These are phyloP conservation scores for Drosophila dives DNA, from an alignment of 2,888 invertebrate species.

Conservation along the genomic window DNA sequence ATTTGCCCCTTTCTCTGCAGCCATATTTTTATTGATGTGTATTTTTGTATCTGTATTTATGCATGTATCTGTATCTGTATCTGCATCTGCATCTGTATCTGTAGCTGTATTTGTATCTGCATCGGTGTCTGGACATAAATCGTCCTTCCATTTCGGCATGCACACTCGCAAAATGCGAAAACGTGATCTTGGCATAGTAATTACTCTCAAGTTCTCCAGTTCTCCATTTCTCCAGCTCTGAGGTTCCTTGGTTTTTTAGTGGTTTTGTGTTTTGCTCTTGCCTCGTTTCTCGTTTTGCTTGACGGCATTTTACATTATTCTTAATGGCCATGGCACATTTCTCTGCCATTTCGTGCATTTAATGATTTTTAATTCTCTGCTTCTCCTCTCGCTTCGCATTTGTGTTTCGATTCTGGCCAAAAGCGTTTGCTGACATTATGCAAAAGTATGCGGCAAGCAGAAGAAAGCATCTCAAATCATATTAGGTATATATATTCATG, in stretches of 20 bases:
- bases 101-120: slow-evolving; percentile 5
- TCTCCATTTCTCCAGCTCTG: slow-evolving; percentile 10
- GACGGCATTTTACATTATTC: slow-evolving; percentile 56
- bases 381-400: slow-evolving; percentile 27
- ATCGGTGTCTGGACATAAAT: slow-evolving; percentile 56
- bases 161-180: slow-evolving; percentile 75
- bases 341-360: slow-evolving; percentile 79
- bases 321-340: slow-evolving; percentile 79
- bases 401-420: slow-evolving; percentile 19
- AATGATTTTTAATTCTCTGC: slow-evolving; percentile 65
- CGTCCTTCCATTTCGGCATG: slow-evolving; percentile 77
- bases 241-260: slow-evolving; percentile 15
- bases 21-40: background rate
- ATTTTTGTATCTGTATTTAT: background rate
- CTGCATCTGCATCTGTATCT: background rate
- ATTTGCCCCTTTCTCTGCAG: slow-evolving; percentile 4
- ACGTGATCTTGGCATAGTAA: slow-evolving; percentile 77
- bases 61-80: background rate
- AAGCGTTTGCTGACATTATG: background rate
- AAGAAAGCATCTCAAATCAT: background rate
- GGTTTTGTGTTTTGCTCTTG: slow-evolving; percentile 5
- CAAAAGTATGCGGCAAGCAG: background rate
- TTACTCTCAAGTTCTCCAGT: slow-evolving; percentile 55
- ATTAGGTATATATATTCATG: background rate
- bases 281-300: slow-evolving; percentile 2